Percentiles rank a stretch among this genome's conserved stretches.
Conservation (phyloP, 2,113 vertebrate genomes). For the Clarias gariepinus region DNA sequence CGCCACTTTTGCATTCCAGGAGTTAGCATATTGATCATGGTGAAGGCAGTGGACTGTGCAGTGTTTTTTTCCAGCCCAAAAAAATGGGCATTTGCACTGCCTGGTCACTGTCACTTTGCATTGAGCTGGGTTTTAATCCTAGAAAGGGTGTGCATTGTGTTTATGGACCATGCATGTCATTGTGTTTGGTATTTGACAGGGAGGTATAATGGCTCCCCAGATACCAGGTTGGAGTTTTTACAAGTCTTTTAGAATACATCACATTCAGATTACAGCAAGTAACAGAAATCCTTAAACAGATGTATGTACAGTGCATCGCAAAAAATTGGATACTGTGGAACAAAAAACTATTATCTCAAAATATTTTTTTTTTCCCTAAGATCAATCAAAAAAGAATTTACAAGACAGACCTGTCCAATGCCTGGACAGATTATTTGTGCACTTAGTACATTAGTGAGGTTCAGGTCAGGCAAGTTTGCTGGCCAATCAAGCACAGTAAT, state of each 20-base stretch:
- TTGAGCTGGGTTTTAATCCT: constrained; percentile 60
- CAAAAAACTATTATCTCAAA: no score
- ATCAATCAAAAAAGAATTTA: no score
- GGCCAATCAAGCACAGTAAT: no score
- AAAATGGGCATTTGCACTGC: constrained; percentile 62
- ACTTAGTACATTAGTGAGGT: no score
- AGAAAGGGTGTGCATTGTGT: constrained; percentile 9
- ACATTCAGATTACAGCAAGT: not conserved
- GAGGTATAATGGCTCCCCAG: not conserved
- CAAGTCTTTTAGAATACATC: not conserved
- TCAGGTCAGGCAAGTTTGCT: no score
- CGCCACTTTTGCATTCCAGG: constrained; percentile 72
- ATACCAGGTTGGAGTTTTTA: not conserved
- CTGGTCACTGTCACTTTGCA: constrained; percentile 67
- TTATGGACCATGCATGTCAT: not conserved
- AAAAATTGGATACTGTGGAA: no score
- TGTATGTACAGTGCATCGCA: not conserved
- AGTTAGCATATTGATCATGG: constrained; percentile 82
- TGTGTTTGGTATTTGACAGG: not conserved
- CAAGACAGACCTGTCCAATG: no score
- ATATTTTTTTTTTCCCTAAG: no score
- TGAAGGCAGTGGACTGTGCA: constrained; percentile 70
- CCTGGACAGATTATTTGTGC: no score
- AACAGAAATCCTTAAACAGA: not conserved
- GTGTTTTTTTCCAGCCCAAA: constrained; percentile 18